Conservation (phyloP, 2,888 invertebrate species). For the Brachypalpus laphriformis region DNA sequence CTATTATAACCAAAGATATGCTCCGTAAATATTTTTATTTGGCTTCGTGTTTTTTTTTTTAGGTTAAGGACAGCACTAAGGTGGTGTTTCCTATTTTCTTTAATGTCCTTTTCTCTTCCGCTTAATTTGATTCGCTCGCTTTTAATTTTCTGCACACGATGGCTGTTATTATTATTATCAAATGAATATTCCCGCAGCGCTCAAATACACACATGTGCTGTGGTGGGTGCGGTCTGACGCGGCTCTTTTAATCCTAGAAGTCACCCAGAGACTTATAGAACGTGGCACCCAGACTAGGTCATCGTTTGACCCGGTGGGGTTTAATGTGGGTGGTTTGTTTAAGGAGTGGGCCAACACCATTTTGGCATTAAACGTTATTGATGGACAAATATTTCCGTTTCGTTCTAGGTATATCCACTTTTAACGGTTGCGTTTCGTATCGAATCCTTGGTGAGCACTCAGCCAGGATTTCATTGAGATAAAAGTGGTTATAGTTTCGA, state of each 20-base stretch:
- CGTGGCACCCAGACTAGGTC: constrained; percentile 25
- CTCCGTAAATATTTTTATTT: constrained; percentile 16
- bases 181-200: constrained; percentile 33
- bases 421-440: constrained; percentile 5
- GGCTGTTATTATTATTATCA: constrained; percentile 40
- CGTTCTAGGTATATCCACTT: constrained; percentile 14
- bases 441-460: constrained; percentile 37
- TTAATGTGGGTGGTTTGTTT: constrained; percentile 1
- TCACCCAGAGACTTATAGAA: constrained; percentile 14
- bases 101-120: constrained; percentile 25
- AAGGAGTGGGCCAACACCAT: constrained; percentile 58
- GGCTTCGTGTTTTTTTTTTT: constrained; percentile 1
- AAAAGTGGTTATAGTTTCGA: constrained; percentile 4
- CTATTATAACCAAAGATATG: background rate
- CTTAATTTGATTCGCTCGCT: constrained; percentile 30
- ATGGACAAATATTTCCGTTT: constrained; percentile 55
- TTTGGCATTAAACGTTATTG: constrained; percentile 60
- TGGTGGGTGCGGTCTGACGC: constrained; percentile 25
- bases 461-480: constrained; percentile 20
- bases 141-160: constrained; percentile 54
- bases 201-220: background rate
- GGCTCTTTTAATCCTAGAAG: constrained; percentile 16
- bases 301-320: background rate
- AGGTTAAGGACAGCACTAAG: constrained; percentile 42
- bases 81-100: constrained; percentile 1